A percentile compares a stretch with the other conserved stretches of the same genome.
Conservation (phyloP, 2,888 invertebrate species). For the Miltochrista miniata region DNA sequence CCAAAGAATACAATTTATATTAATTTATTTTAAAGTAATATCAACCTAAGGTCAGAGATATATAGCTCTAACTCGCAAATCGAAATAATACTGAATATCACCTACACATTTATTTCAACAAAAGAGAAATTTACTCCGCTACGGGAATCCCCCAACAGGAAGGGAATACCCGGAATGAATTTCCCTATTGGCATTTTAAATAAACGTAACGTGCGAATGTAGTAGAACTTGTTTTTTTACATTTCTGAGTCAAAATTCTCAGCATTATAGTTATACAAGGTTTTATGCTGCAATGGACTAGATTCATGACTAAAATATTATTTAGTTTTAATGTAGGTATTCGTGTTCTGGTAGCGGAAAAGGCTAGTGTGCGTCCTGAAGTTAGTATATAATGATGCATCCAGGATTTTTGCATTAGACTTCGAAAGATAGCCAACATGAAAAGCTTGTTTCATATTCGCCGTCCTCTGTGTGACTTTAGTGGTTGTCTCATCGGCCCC, state of each 20-base stretch:
- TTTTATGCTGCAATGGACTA: conserved; percentile 37
- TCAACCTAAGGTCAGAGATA: conserved; percentile 13
- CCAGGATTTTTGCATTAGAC: conserved; percentile 38
- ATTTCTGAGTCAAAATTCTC: conserved; percentile 18
- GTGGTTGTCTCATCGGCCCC: conserved; percentile 25
- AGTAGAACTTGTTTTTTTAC: conserved; percentile 21
- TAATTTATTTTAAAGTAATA: too few species aligned
- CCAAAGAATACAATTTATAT: too few species aligned
- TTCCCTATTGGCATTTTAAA: conserved; percentile 50
- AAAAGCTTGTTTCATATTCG: conserved; percentile 47
- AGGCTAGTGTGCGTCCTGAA: conserved; percentile 28
- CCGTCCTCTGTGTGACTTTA: conserved; percentile 39
- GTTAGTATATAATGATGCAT: conserved; percentile 52
- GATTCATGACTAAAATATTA: conserved; percentile 4
- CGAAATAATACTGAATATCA: conserved; percentile 1
- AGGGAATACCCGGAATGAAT: too few species aligned
- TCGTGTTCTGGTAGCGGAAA: conserved; percentile 22
- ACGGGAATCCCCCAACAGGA: conserved; percentile 62
- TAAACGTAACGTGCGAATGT: conserved; percentile 1
- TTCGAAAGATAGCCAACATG: conserved; percentile 48
- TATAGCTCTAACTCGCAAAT: conserved; percentile 25
- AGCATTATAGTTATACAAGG: conserved; percentile 2
- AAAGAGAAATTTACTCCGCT: conserved; percentile 63
- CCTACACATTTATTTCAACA: conserved; percentile 47
- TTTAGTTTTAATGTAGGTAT: conserved; percentile 17